These are phyloP conservation scores for Clunio marinus DNA, from an alignment of 2,888 invertebrate species.

Conservation along the genomic window DNA sequence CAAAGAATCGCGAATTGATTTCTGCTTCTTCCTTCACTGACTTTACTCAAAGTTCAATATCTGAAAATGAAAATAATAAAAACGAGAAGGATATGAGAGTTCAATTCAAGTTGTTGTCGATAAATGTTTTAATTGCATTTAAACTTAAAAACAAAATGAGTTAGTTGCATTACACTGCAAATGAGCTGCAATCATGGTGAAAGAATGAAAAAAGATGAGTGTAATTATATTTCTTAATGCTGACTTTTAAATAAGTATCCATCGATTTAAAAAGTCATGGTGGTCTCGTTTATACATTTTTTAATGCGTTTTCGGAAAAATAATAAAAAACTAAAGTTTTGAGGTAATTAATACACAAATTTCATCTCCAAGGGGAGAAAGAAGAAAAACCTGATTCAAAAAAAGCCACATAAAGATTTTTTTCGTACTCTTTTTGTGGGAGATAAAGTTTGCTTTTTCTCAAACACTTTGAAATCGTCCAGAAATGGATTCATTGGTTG, in stretches of 20 bases:
- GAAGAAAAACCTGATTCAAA: conserved; percentile 18
- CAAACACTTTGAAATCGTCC: conserved; percentile 10
- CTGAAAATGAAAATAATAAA: neutral
- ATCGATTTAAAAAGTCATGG: too few species aligned
- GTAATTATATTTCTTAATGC: conserved; percentile 21
- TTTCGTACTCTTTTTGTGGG: neutral
- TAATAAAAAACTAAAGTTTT: conserved; percentile 33
- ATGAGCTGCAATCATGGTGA: conserved; percentile 30
- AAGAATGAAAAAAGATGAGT: neutral
- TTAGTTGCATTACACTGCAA: conserved; percentile 9
- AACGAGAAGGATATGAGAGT: neutral
- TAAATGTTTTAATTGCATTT: too few species aligned
- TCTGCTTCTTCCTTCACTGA: neutral
- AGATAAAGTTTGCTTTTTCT: neutral
- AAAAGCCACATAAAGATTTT: neutral
- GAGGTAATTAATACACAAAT: conserved; percentile 39
- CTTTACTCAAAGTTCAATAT: neutral
- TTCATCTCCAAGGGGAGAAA: conserved; percentile 19
- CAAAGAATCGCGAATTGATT: neutral
- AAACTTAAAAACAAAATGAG: conserved; percentile 28
- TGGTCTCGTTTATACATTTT: conserved; percentile 36
- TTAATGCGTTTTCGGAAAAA: conserved; percentile 39
- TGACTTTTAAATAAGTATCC: neutral
- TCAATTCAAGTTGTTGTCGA: conserved; percentile 25
- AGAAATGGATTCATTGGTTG: too few species aligned